Evolutionary conservation across 92 coral and sea anemone species (phyloP).

Genomic region (Bergia sp.): DNA sequence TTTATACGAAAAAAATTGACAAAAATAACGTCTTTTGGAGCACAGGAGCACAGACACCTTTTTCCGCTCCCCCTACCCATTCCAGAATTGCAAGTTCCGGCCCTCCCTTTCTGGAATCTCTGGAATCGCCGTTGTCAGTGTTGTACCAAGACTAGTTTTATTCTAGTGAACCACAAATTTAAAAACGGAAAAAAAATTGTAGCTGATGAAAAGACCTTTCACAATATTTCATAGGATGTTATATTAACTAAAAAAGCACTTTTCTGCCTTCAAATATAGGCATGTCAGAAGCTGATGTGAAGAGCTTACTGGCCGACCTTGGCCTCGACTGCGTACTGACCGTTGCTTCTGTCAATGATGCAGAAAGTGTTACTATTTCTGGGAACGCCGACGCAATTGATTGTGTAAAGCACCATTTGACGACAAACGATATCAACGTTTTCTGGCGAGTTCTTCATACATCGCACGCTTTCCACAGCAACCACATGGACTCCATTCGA

Average conservation of each 20-base stretch:
- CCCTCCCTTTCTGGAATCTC: too few species aligned
- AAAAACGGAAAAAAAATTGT: neutral
- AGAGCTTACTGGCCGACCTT: constrained; percentile 44
- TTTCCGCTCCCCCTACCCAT: too few species aligned
- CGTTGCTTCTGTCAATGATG: constrained; percentile 78
- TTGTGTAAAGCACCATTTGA: constrained; percentile 59
- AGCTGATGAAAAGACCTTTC: too few species aligned
- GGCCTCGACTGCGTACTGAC: constrained; percentile 51
- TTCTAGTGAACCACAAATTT: too few species aligned
- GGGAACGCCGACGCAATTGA: constrained; percentile 72
- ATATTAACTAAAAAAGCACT: neutral
- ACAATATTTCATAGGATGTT: neutral
- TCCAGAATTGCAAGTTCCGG: too few species aligned
- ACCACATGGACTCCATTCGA: constrained; percentile 75
- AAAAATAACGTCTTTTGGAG: too few species aligned
- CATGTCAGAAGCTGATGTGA: constrained; percentile 62
- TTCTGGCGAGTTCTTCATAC: constrained; percentile 76
- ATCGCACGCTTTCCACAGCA: constrained; percentile 86
- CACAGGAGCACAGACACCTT: too few species aligned
- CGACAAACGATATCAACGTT: constrained; percentile 29
- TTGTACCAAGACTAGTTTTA: too few species aligned
- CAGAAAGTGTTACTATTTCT: constrained; percentile 71
- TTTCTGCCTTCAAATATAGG: constrained; percentile 72
- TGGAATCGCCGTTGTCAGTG: too few species aligned
- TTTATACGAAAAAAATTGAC: too few species aligned